Evolutionary conservation across 53 echinoderm and acorn worm genomes (phyloP).

Genomic region (Echinarachnius parma): DNA sequence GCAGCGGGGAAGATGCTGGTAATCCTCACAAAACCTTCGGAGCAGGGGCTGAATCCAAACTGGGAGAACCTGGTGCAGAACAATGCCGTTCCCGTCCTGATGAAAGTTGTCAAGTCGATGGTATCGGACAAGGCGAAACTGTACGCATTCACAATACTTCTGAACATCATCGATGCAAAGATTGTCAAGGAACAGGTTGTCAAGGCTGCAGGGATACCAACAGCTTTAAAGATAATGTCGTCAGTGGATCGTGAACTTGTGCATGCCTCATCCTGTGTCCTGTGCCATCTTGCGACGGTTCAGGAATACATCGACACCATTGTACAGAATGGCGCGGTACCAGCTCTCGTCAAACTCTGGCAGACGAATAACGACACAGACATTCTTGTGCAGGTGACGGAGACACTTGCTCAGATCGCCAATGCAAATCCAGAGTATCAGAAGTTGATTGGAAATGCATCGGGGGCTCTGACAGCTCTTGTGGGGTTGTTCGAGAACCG

Average conservation of each 20-base stretch:
- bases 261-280: slow-evolving; percentile 65
- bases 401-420: slow-evolving; percentile 80
- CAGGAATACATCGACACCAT: slow-evolving; percentile 59
- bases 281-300: slow-evolving; percentile 72
- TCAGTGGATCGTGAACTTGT: slow-evolving; percentile 68
- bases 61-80: slow-evolving; percentile 69
- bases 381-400: slow-evolving; percentile 76
- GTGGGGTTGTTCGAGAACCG: slow-evolving; percentile 73
- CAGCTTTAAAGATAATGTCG: slow-evolving; percentile 64
- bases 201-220: slow-evolving; percentile 71
- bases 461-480: slow-evolving; percentile 63
- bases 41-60: slow-evolving; percentile 53
- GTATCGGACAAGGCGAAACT: slow-evolving; percentile 69
- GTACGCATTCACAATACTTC: slow-evolving; percentile 71
- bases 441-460: slow-evolving; percentile 66
- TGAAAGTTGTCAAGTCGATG: slow-evolving; percentile 87
- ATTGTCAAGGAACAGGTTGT: slow-evolving; percentile 84
- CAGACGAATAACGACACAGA: slow-evolving; percentile 67
- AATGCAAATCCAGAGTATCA: slow-evolving; percentile 63
- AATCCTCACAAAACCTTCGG: slow-evolving; percentile 60
- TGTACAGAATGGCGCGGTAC: slow-evolving; percentile 70
- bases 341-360: slow-evolving; percentile 77
- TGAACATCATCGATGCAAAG: slow-evolving; percentile 70
- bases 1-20: slow-evolving; percentile 73
- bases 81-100: slow-evolving; percentile 56